Conservation (phyloP, 2,797 vertebrate genomes). For the Cossypha polioptera region DNA sequence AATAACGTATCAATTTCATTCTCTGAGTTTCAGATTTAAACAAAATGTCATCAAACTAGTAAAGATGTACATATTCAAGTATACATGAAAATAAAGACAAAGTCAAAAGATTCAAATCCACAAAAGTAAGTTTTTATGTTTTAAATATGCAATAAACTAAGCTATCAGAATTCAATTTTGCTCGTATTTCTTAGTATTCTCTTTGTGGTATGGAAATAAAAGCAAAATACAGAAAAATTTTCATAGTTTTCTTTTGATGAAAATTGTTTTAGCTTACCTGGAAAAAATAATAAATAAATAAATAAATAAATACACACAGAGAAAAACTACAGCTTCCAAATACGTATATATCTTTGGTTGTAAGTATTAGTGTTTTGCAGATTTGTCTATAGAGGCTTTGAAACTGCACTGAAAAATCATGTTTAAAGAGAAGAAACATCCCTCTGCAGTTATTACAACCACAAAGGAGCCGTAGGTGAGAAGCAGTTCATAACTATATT, state of each 20-base stretch:
- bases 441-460: background rate
- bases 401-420: background rate
- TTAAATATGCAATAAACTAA: background rate
- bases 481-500: background rate
- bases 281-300: background rate
- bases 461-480: background rate
- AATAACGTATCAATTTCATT: background rate
- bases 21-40: background rate
- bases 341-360: background rate
- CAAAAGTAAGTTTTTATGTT: background rate
- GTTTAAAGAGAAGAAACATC: background rate
- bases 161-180: background rate
- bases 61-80: background rate
- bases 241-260: background rate
- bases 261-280: background rate
- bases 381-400: background rate
- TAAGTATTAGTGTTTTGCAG: background rate
- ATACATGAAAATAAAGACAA: background rate
- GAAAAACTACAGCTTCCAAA: background rate
- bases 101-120: background rate
- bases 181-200: background rate
- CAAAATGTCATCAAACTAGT: background rate
- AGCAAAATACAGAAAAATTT: background rate
- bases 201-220: background rate
- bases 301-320: background rate